A percentile compares a stretch with the other conserved stretches of the same genome.
Evolutionary conservation across 2,888 invertebrate species (phyloP).

Genomic region (Eilema caniola): DNA sequence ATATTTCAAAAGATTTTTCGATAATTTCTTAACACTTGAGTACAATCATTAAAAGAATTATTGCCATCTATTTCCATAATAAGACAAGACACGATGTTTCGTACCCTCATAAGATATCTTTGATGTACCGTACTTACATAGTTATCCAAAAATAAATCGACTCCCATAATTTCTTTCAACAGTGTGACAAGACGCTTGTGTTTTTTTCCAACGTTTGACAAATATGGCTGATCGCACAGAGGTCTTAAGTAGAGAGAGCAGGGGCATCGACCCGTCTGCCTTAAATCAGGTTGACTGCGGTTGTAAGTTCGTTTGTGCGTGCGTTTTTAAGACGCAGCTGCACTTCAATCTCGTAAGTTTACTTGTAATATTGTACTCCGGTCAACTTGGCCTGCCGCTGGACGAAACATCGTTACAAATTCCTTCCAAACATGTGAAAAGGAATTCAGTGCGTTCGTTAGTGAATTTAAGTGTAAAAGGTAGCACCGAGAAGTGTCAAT

Average conservation of each 20-base stretch:
- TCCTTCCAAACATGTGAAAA: constrained; percentile 19
- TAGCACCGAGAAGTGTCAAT: constrained; percentile 14
- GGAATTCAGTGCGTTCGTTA: constrained; percentile 10
- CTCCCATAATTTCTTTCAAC: constrained; percentile 13
- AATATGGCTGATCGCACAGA: constrained; percentile 41
- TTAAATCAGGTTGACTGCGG: constrained; percentile 80
- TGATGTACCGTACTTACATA: constrained; percentile 3
- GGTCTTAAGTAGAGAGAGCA: constrained; percentile 52
- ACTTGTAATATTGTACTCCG: constrained; percentile 37
- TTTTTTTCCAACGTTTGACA: constrained; percentile 46
- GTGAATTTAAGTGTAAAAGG: constrained; percentile 3
- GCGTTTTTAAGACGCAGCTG: constrained; percentile 60
- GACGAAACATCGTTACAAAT: constrained; percentile 21
- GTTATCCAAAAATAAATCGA: constrained; percentile 16
- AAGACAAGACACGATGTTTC: constrained; percentile 1
- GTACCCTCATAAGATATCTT: constrained; percentile 8
- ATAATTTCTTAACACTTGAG: not conserved
- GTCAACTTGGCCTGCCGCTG: constrained; percentile 25
- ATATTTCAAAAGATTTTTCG: no score
- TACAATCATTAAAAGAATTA: not conserved
- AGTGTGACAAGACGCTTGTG: constrained; percentile 21
- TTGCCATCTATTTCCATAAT: constrained; percentile 1
- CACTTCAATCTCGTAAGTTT: constrained; percentile 40
- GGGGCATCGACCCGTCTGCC: constrained; percentile 68
- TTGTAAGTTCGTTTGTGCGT: constrained; percentile 67